Base-by-base conservation (phyloP, 2,113 vertebrate genomes). In the Hippocampus abdominalis region DNA sequence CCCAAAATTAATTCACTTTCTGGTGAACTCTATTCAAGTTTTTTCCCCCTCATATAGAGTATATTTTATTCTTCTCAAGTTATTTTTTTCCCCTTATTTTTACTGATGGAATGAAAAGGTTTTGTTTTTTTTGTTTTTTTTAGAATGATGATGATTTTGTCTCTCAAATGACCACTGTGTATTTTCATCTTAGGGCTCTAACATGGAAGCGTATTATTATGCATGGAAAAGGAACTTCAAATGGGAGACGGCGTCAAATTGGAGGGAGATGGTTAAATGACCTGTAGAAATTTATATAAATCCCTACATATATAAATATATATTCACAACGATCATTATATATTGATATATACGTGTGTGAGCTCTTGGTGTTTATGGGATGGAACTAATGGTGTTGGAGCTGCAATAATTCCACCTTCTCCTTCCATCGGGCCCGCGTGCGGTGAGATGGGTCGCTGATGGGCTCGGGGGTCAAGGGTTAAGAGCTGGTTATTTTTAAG, bases 401-500 rank as follows among this genome's bases (percentile, higher is more conserved):
- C 92, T 93, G 90, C 91, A 61, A 81, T 78, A 69, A 36, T 71
- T 73, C 73, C 59, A 66, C 73, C 53, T 29, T 54, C 10, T 13
- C 60, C 64, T 65, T 71, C 49, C 56, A 12, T 92, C 92, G 46
- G 7, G 92, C 92, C 71, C 70, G 75, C 74, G 81, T 70, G 87
- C 84, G 82, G 81, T 75, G 85, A 97, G 98, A 98, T 98, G 95
- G 94, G 95, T 96, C 93, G 95, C 96, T 98, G 97, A 99, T 98
- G 96, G 94, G 96, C 95, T 96, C 96, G 96, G 96, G 96, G 98
- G 96, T 99, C 97, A 99, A 98, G 98, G 97, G 97, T 99, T 98
- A 99, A 99, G 96, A 98, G 97, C 97, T 96, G 97, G 96, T 99
- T 99, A 99, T 99, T 99, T 99, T 99, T 99, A 98, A 99, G 96